Percentiles rank a stretch among this genome's conserved stretches.
Evolutionary conservation across 2,113 vertebrate species (phyloP).

Genomic region (Psettodes erumei): DNA sequence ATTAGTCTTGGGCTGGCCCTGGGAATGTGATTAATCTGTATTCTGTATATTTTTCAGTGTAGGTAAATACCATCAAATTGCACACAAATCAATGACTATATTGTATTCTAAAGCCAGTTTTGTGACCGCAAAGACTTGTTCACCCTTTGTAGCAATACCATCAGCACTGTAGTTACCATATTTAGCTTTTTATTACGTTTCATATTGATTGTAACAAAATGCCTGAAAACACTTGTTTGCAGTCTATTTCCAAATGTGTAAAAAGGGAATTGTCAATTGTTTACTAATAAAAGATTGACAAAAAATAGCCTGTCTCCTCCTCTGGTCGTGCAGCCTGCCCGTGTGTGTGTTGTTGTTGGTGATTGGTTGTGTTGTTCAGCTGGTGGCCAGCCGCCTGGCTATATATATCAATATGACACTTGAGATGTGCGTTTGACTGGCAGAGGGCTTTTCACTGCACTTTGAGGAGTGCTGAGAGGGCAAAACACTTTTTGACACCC

Average conservation of each 20-base stretch:
- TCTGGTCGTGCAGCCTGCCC: neutral
- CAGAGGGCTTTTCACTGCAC: slow-evolving; percentile 45
- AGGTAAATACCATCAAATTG: slow-evolving; percentile 74
- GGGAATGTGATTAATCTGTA: slow-evolving; percentile 79
- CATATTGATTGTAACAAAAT: slow-evolving; percentile 74
- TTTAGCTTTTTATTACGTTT: slow-evolving; percentile 74
- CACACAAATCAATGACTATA: slow-evolving; percentile 63
- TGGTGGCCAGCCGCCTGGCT: slow-evolving; percentile 44
- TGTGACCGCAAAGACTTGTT: slow-evolving; percentile 58
- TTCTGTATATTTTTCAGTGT: slow-evolving; percentile 83
- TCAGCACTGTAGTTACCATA: slow-evolving; percentile 71
- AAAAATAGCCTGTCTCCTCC: slow-evolving; percentile 3
- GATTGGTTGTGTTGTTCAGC: slow-evolving; percentile 41
- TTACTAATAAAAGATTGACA: slow-evolving; percentile 90
- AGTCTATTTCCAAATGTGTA: slow-evolving; percentile 82
- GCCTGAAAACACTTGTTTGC: slow-evolving; percentile 71
- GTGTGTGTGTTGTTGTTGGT: slow-evolving; percentile 36
- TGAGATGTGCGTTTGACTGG: slow-evolving; percentile 59
- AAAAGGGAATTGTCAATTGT: slow-evolving; percentile 86
- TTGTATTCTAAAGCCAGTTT: slow-evolving; percentile 47
- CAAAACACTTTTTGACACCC: slow-evolving; percentile 11
- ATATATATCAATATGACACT: slow-evolving; percentile 68
- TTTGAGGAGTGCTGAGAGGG: slow-evolving; percentile 55
- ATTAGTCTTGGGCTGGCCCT: slow-evolving; percentile 92
- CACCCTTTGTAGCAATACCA: slow-evolving; percentile 60